Evolutionary conservation across 2,888 invertebrate genomes (phyloP), one percentile per base, ranked within the genome.

Genomic region (Apamea sordens): DNA sequence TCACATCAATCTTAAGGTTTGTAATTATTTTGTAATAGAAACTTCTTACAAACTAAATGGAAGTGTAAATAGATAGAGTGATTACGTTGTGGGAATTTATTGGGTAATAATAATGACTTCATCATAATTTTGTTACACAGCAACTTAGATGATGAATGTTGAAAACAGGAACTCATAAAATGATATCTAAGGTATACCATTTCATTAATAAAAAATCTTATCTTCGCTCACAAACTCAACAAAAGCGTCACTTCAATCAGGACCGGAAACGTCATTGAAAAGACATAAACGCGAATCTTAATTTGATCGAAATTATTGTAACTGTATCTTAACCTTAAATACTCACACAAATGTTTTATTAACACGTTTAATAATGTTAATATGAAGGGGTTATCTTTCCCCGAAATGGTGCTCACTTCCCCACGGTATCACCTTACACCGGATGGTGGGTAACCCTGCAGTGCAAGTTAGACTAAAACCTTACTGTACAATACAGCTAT

Each of bases 361-460:
- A 85, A 69, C 76, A 86, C 67, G 79, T 86, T 79, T 86, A 87
- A 90, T 87, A 90, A 89, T 88, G 86, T 89, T 89, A 91, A 90
- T 91, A 86, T 80, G 76, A 89, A 91, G 88, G 91, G 90, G 92
- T 92, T 91, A 87, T 90, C 90, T 91, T 90, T 90, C 88, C 87
- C 91, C 89, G 86, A 93, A 93, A 93, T 92, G 91, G 88, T 89
- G 89, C 86, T 90, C 91, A 93, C 93, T 95, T 96, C 96, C 96
- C 96, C 96, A 96, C 95, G 96, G 94, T 95, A 93, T 96, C 94
- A 92, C 83, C 92, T 96, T 96, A 95, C 95, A 95, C 95, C 95
- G 96, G 96, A 96, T 95, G 93, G 90, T 92, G 92, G 91, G 93
- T 94, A 93, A 94, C 95, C 94, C 94, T 93, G 93, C 93, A 93